Evolutionary conservation across 2,113 vertebrate species (phyloP), one percentile per base, ranked within the genome.

Genomic region (Ptilorrhoa leucosticta): DNA sequence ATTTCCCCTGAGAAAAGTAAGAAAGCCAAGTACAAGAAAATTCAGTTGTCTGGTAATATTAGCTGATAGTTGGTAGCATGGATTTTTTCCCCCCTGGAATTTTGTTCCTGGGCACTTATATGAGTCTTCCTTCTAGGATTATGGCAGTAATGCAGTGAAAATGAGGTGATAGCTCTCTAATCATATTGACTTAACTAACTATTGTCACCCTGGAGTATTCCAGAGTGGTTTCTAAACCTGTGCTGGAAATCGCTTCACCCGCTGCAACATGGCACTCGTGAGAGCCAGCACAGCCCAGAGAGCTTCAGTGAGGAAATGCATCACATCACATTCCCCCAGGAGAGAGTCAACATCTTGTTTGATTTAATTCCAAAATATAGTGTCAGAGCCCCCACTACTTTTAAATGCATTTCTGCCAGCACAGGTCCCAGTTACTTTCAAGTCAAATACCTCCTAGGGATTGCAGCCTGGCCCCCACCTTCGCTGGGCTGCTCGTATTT

Each of bases 201-300:
- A 33, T 77, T 90, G 69, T 71, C 69, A 86, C 53, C 28, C 24
- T 84, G 30, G 88, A 90, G 48, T 86, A 39, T 93, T 88, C 56
- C 5, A 2, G 48, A 78, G 68, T 3, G 8, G 14, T 58, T 92
- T 94, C 66, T 83, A 78, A 92, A 83, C 1, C 0, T 3, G 1
- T 44, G n/a, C 70, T 70, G 80, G 79, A 93, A 94, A 86, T 95
- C 92, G 75, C 85, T 93, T 95, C 92, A 75, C 75, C 54, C 68
- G 13, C 56, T 83, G 66, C 79, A 91, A 40, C 50, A 42, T 61
- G 60, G 48, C 5, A 2, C 47, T 88, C 2, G 0, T 42, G 68
- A 66, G 24, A 92, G 68, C 44, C 65, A 85, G 6, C 76, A 44
- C 40, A 78, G 26, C 85, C 47, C 78, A 54, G 33, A 48, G 51